Base-by-base conservation (phyloP, 1,140 invertebrate species). In the Danaus plexippus region DNA sequence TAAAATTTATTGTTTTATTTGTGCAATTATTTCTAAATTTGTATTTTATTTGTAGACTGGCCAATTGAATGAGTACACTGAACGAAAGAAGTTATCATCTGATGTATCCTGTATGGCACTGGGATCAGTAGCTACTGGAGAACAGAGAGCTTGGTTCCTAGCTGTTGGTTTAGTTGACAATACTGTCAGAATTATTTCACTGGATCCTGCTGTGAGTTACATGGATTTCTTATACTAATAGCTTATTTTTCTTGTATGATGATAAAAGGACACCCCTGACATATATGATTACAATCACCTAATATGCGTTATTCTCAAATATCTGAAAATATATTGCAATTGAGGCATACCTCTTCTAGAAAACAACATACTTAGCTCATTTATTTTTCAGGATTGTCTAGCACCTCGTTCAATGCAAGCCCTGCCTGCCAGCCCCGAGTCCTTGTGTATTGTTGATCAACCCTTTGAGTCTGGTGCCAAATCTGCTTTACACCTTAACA, bases 81-180 rank as follows among this genome's bases (percentile, higher is more conserved):
- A 99, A 76, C 90, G 96, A 10, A 97, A 98, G 69, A 97, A 98
- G 75, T 95, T 99, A 93, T 94, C 95, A 7, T 93, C 95, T 1
- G 97, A 99, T 80, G 97, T 99, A 1, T 94, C 99, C 63, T 99
- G 98, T 69, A 99, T 99, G 98, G 97, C 97, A 0, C 77, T 99
- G 40, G 98, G 96, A 1, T 95, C 95, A 53, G 97, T 99, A 0
- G 96, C 98, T 0, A 89, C 92, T 11, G 98, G 98, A 15, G 98
- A 99, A 83, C 96, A 98, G 69, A 89, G 98, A 62, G 98, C 95
- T 1, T 94, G 97, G 88, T 99, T 99, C 77, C 89, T 99, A 54
- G 98, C 98, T 62, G 98, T 99, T 10, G 98, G 98, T 10, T 88
- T 99, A 9, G 92, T 95, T 32, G 98, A 99, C 67, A 97, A 97